Base-by-base conservation (phyloP, 2,113 vertebrate genomes). In the Sylvia atricapilla region DNA sequence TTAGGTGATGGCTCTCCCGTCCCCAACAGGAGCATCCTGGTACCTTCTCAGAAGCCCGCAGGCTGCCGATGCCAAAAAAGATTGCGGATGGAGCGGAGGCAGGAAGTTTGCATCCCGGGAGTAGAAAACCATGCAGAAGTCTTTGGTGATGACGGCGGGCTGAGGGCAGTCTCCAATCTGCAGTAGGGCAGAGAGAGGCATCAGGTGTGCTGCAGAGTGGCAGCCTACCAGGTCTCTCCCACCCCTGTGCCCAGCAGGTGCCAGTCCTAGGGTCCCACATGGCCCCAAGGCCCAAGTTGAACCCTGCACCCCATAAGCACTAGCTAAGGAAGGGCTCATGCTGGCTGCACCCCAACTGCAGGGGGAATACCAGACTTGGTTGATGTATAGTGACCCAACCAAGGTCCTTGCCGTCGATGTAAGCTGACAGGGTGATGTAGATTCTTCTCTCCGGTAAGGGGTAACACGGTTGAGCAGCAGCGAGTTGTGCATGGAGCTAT, bases 401-500 rank as follows among this genome's bases (percentile, higher is more conserved):
- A 50, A 86, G 43, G 44, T 87, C 50, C 96, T 98, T 98, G 98
- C 99, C 99, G n/a, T 99, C 99, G 1, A 99, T 97, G 95, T 99
- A 99, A 33, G 99, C 99, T 0, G 99, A 99, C 15, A 99, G 97
- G 11, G 99, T 99, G 98, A 99, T 99, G 98, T 99, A 99, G 98
- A 99, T 99, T 99, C 96, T 99, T 99, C 98, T 99, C 99, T n/a
- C 46, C 99, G 98, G 28, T 98, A 99, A 0, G 99, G 99, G 49
- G 99, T 99, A 94, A 99, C 99, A 24, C 99, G 98, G 96, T 99
- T 99, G 74, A 99, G 98, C 56, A 99, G 98, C 75, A 99, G 97
- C 0, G 99, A 99, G 97, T 99, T 99, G 98, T 99, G 99, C 99
- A 99, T 99, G 95, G 99, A 99, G 94, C 99, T 99, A 78, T 99